phyloP scores from a whole-genome alignment of 2,113 vertebrate species.

The Willisornis vidua region DNA sequence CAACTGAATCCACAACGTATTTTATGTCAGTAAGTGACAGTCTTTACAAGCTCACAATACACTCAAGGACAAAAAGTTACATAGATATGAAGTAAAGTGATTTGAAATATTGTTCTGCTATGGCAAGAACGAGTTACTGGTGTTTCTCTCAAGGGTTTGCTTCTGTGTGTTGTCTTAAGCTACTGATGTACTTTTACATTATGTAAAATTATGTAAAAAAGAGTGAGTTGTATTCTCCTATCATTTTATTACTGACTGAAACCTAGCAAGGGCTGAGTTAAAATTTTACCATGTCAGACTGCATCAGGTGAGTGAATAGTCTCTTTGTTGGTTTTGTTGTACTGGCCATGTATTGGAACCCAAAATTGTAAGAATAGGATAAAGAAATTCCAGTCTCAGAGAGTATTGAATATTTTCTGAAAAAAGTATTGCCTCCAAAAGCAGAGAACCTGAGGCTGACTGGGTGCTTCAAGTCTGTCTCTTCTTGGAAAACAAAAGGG shows the following conservation, averaged over 20 bases:
- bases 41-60: constrained; percentile 6
- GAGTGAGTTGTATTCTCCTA: neutral
- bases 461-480: neutral
- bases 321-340: neutral
- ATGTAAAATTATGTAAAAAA: neutral
- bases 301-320: neutral
- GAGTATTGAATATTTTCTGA: neutral
- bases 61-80: constrained; percentile 13
- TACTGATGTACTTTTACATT: neutral
- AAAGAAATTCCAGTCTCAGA: neutral
- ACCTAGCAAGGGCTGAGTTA: neutral
- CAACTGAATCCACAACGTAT: neutral
- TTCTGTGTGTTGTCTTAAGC: neutral
- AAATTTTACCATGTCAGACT: neutral
- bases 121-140: neutral
- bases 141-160: constrained; percentile 10
- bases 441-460: neutral
- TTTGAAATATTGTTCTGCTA: constrained; percentile 11
- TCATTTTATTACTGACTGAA: neutral
- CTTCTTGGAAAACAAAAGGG: neutral
- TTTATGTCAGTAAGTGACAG: constrained; percentile 47
- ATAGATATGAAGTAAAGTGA: neutral
- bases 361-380: neutral
- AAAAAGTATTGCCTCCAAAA: neutral
- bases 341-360: neutral